Conservation (phyloP, 23 tunicate species). For the Trididemnum miniatum region DNA sequence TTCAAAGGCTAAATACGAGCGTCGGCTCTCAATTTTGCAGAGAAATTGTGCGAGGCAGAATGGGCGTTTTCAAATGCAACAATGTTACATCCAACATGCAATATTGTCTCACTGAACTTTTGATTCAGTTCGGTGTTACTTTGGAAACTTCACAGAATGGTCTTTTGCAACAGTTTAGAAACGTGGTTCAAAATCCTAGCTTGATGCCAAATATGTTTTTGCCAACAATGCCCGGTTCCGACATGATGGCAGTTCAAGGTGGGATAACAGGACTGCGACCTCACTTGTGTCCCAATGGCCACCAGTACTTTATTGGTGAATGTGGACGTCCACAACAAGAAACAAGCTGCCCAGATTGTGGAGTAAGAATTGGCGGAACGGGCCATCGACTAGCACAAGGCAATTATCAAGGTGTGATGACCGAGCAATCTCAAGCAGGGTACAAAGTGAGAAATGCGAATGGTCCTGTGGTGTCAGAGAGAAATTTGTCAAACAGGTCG, state of each 20-base stretch:
- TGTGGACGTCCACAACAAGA: conserved; percentile 50
- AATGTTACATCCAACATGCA: not conserved
- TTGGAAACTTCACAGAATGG: not conserved
- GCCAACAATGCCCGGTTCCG: conserved; percentile 51
- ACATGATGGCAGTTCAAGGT: conserved; percentile 14
- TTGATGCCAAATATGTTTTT: not conserved
- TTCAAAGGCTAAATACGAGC: not conserved
- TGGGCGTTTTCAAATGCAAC: not conserved
- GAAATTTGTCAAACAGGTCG: conserved; percentile 40
- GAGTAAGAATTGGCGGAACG: conserved; percentile 35
- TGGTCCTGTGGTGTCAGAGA: conserved; percentile 20
- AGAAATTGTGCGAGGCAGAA: not conserved
- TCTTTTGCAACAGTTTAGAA: not conserved
- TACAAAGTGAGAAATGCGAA: conserved; percentile 24
- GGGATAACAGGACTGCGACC: conserved; percentile 11
- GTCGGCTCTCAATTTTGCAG: not conserved
- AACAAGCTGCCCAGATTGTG: conserved; percentile 62
- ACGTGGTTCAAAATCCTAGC: conserved; percentile 15
- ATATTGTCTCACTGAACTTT: conserved; percentile 8
- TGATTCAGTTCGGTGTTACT: not conserved
- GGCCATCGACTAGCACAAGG: conserved; percentile 31
- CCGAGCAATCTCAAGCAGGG: conserved; percentile 68
- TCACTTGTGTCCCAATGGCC: conserved; percentile 71
- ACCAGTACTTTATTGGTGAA: conserved; percentile 63
- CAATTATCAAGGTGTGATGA: conserved; percentile 42